phyloP scores from a whole-genome alignment of 2,797 vertebrate species.

The Pelodytes ibericus region DNA sequence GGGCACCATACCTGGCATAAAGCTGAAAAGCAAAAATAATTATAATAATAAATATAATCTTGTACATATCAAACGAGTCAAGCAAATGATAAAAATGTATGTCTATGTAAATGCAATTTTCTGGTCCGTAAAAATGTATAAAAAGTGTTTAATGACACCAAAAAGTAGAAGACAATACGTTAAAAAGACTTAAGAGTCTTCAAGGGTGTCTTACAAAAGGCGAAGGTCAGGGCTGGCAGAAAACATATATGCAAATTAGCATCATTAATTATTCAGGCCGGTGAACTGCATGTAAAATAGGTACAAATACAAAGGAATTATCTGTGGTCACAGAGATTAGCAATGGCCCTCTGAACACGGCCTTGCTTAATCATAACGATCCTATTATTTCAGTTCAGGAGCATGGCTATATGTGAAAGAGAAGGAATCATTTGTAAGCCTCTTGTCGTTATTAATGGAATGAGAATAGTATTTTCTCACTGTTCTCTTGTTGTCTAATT shows the following conservation, averaged over 20 bases:
- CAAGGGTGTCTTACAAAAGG: background rate
- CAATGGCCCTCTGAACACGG: background rate
- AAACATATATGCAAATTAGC: background rate
- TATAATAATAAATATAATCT: too few relatives aligned
- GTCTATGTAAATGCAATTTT: too few relatives aligned
- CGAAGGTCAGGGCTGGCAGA: background rate
- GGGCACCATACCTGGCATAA: too few relatives aligned
- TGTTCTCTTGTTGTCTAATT: too few relatives aligned
- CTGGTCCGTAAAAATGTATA: too few relatives aligned
- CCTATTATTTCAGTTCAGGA: background rate
- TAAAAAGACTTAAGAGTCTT: background rate
- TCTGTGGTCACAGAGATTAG: background rate
- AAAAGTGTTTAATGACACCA: too few relatives aligned
- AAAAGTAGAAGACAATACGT: background rate
- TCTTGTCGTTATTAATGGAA: background rate
- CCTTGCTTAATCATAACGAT: background rate
- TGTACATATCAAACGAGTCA: too few relatives aligned
- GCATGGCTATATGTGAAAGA: background rate
- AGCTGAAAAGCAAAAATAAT: too few relatives aligned
- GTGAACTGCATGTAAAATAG: background rate
- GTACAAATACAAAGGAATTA: background rate
- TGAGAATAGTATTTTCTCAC: too few relatives aligned
- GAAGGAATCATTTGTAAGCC: background rate
- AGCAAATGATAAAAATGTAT: too few relatives aligned
- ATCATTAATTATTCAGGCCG: background rate